Evolutionary conservation across 2,797 vertebrate species (phyloP), one percentile per base, ranked within the genome.

Genomic region (Labroides dimidiatus): DNA sequence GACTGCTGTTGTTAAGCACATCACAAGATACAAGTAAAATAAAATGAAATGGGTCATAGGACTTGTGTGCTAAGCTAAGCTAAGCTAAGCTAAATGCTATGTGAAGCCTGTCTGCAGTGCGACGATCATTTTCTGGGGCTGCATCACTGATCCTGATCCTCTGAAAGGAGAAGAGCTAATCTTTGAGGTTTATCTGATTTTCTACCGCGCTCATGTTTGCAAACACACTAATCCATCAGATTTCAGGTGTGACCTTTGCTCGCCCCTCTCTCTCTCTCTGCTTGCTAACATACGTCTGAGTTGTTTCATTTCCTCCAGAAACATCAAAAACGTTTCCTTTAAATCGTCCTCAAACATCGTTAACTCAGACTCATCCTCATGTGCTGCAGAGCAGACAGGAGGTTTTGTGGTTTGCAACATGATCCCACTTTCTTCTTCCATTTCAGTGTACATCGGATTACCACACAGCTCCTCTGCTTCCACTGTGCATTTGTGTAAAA

Each of bases 381-480:
- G n/a, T n/a, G n/a, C n/a, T n/a, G 24, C 16, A 19, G 9, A 20
- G 43, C 66, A 71, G 81, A 75, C 81, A 12, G 42, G 53, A 65
- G 59, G 20, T 41, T 21, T 8, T 39, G 15, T 20, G 23, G 20
- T 75, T 45, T 81, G 78, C 51, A 84, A 81, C 51, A n/a, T 4
- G 61, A 87, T 66, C 41, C 84, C 27, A 2, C 36, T 58, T 61
- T 69, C 60, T n/a, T 45, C 76, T 27, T 49, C 60, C 43, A 24
- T 75, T 73, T 58, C 48, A 68, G 10, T 9, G 19, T 61, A 58
- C 64, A 65, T 24, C 56, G 48, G 64, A 78, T 84, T 80, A 80
- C 57, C 60, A 19, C 7, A 33, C 53, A 43, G 68, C 65, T 69
- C 49, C 10, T 44, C 68, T 24, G 69, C 55, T 64, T 82, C 50